Evolutionary conservation across 2,888 invertebrate genomes (phyloP).

Genomic region (Heterodera filipjevi): DNA sequence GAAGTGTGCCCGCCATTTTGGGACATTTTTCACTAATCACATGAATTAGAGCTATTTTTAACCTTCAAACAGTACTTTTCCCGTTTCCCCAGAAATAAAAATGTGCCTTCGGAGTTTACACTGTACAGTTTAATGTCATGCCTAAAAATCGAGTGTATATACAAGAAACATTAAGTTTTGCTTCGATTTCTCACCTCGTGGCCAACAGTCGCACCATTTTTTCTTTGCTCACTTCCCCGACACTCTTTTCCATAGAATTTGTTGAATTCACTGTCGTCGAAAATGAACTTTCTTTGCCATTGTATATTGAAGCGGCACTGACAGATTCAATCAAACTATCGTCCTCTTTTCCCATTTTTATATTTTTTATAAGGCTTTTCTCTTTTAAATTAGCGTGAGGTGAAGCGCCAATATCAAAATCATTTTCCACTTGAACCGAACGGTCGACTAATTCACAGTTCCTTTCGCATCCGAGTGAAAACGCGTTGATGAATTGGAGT

Average conservation of each 20-base stretch:
- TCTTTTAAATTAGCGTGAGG: background rate
- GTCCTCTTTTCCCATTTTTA: background rate
- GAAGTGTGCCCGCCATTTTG: background rate
- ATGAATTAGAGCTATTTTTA: constrained; percentile 8
- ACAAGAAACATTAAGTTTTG: too few species aligned
- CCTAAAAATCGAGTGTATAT: background rate
- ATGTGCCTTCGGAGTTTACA: background rate
- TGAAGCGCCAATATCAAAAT: background rate
- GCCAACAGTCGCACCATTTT: background rate
- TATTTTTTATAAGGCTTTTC: background rate
- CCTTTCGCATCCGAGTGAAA: background rate
- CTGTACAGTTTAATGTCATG: background rate
- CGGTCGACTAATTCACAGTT: background rate
- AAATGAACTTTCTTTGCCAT: background rate
- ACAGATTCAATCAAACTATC: background rate
- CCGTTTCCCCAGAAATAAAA: background rate
- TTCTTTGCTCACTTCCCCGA: background rate
- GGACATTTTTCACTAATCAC: background rate
- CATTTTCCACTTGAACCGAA: background rate
- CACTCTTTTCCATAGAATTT: constrained; percentile 4
- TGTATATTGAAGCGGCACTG: constrained; percentile 3
- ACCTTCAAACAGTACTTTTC: too few species aligned
- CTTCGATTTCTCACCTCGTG: background rate
- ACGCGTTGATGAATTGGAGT: background rate
- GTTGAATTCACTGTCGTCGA: background rate